Conservation (phyloP, 1,140 invertebrate species). For the Ceratitis capitata region DNA sequence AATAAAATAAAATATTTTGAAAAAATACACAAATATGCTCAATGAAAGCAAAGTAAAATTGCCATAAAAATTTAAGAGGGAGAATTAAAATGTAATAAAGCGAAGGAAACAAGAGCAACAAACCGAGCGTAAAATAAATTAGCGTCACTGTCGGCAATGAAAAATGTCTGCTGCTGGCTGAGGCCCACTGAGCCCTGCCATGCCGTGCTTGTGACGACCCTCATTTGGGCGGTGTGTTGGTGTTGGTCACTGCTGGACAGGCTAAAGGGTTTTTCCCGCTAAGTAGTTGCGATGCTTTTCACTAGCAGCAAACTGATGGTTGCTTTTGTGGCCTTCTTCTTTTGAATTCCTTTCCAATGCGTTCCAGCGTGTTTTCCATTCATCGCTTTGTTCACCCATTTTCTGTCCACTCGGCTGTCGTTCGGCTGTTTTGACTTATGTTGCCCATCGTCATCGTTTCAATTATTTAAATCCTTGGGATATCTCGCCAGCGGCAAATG, state of each 20-base stretch:
- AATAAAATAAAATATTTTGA: background rate
- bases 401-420: background rate
- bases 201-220: background rate
- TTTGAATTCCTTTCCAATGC: background rate
- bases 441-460: background rate
- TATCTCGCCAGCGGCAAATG: background rate
- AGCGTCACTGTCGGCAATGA: constrained; percentile 13
- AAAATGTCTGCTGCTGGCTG: background rate
- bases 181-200: background rate
- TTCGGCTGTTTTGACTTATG: constrained; percentile 4
- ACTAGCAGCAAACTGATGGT: background rate
- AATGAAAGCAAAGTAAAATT: constrained; percentile 9
- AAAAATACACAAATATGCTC: constrained; percentile 25
- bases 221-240: background rate
- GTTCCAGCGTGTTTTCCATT: background rate
- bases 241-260: background rate
- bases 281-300: background rate
- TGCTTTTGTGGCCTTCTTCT: background rate
- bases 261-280: background rate
- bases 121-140: constrained; percentile 13
- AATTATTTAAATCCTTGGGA: constrained; percentile 11
- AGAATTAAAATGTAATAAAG: constrained; percentile 29
- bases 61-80: constrained; percentile 24
- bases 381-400: background rate
- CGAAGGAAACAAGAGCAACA: constrained; percentile 20